Evolutionary conservation across 2,113 vertebrate genomes (phyloP), one percentile per base, ranked within the genome.

Genomic region (Benitochromis conjunctus): DNA sequence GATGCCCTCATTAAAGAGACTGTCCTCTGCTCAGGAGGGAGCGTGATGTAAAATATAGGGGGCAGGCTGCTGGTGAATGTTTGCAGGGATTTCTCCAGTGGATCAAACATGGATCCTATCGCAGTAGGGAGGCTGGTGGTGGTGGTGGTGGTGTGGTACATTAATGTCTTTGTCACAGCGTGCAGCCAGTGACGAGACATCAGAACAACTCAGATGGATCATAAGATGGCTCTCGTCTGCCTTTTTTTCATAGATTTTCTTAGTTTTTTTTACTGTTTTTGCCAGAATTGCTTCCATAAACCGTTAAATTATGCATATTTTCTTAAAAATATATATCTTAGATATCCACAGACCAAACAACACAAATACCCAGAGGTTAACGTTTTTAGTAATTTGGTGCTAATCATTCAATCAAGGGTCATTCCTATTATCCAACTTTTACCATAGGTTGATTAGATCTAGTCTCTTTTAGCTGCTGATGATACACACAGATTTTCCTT

Each of bases 1-100:
- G 79, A 85, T 82, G 77, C 77, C 86, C 88, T 89, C 78, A 87
- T 92, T 93, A 93, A 89, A 86, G 90, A 91, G 88, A 88, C 51
- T 85, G 82, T 81, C 80, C 69, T 78, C 12, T 43, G 60, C 76
- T 89, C 88, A 54, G 87, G 36, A 58, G 85, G 76, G 90, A 83
- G 87, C 80, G 62, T 41, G 55, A 89, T 36, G 82, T 56, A 74
- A 76, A 88, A 79, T 77, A 43, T 82, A 69, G 89, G 81, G 83
- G 80, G 83, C 76, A 87, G 58, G 60, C 86, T 74, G 64, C 21
- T 8, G 87, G 41, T 81, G 79, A 79, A 46, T 5, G n/a, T 57
- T 79, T 86, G 51, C 79, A 84, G 81, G 66, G 80, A 84, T 79
- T 76, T 77, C 36, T 46, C 71, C n/a, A 21, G 53, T 29, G 79